Evolutionary conservation across 2,888 invertebrate genomes (phyloP).

Genomic region (Torymus tubicola): DNA sequence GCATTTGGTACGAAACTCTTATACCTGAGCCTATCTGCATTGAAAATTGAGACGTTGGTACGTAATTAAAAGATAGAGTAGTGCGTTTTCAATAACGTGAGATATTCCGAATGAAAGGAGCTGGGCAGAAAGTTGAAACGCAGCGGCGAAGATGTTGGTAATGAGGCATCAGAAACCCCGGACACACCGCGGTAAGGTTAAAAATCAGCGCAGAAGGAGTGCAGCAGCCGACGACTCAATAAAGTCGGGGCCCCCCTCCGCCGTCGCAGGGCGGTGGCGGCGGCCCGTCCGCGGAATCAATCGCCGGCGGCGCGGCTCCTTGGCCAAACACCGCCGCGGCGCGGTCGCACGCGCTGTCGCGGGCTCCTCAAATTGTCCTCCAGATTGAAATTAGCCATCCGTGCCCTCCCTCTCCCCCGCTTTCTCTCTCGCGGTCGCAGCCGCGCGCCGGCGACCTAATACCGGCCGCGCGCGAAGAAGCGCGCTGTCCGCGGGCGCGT

Average conservation of each 20-base stretch:
- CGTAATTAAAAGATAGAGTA: no score
- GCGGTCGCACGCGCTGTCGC: neutral
- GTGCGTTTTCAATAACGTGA: no score
- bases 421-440: neutral
- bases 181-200: no score
- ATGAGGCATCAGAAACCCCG: no score
- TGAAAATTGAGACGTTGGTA: no score
- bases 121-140: no score
- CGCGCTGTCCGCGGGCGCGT: constrained; percentile 5
- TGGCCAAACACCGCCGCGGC: neutral
- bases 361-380: neutral
- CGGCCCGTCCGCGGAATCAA: constrained; percentile 26
- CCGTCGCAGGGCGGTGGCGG: neutral
- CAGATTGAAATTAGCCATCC: constrained; percentile 64
- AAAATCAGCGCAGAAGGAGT: no score
- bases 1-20: no score
- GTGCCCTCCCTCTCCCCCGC: neutral
- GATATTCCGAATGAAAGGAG: no score
- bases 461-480: neutral
- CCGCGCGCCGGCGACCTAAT: no score
- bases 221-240: constrained; percentile 22
- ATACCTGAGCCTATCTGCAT: no score
- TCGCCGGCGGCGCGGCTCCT: constrained; percentile 13
- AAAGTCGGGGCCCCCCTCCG: constrained; percentile 3
- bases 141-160: no score